A percentile compares a stretch with the other conserved stretches of the same genome.
phyloP scores from a whole-genome alignment of 2,888 invertebrate species.

The Stenodema calcarata region DNA sequence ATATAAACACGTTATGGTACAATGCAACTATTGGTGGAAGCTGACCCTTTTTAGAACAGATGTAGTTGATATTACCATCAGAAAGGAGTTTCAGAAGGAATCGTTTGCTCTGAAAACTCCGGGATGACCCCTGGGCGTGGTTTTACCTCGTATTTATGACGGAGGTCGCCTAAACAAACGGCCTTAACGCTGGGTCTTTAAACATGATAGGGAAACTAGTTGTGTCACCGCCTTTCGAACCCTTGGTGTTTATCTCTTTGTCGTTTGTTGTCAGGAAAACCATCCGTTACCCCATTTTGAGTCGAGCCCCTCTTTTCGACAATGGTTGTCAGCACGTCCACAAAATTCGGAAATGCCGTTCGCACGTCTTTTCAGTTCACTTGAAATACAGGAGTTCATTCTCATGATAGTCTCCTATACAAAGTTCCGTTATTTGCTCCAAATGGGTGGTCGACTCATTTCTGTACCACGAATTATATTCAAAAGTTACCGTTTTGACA shows the following conservation, averaged over 20 bases:
- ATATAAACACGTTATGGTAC: not conserved
- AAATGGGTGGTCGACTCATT: too few species aligned
- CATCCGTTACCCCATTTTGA: not conserved
- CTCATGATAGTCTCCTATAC: too few species aligned
- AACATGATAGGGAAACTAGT: not conserved
- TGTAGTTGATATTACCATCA: conserved; percentile 36
- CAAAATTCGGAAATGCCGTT: not conserved
- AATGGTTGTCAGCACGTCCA: not conserved
- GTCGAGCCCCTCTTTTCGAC: not conserved
- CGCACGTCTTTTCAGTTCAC: too few species aligned
- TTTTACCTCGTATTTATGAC: not conserved
- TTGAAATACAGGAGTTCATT: too few species aligned
- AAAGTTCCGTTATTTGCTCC: too few species aligned
- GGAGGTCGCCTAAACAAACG: not conserved
- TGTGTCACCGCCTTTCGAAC: not conserved
- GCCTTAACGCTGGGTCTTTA: not conserved
- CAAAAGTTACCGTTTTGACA: too few species aligned
- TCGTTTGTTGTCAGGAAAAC: not conserved
- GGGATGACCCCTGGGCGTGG: conserved; percentile 7
- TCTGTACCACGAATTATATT: too few species aligned
- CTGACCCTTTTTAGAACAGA: conserved; percentile 27
- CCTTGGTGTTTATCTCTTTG: not conserved
- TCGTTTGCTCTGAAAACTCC: not conserved
- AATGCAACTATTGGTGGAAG: not conserved
- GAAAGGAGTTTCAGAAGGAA: conserved; percentile 10